These are phyloP conservation scores for Emmelina monodactyla DNA, from an alignment of 2,888 invertebrate genomes.

Conservation along the genomic window DNA sequence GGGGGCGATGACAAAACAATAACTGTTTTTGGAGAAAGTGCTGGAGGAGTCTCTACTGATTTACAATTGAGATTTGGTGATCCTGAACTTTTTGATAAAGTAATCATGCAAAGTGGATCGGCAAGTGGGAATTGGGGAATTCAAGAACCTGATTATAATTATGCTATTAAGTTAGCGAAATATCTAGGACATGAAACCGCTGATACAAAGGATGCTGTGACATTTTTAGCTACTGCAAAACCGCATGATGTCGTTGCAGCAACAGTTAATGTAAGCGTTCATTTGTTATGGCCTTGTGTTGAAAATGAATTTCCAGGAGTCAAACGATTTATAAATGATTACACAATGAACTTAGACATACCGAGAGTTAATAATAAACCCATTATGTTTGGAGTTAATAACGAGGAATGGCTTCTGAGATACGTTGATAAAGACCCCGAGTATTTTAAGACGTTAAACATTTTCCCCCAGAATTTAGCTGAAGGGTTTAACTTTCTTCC, in stretches of 20 bases:
- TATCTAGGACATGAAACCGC: slow-evolving; percentile 21
- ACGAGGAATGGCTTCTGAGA: slow-evolving; percentile 21
- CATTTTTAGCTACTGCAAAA: slow-evolving; percentile 20
- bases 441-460: slow-evolving; percentile 18
- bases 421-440: slow-evolving; percentile 16
- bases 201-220: slow-evolving; percentile 22
- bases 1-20: slow-evolving; percentile 32
- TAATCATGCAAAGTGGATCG: slow-evolving; percentile 31
- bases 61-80: slow-evolving; percentile 27
- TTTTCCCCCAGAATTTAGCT: slow-evolving; percentile 17
- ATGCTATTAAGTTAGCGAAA: slow-evolving; percentile 25
- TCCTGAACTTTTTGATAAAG: slow-evolving; percentile 26
- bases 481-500: slow-evolving; percentile 18
- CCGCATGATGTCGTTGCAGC: slow-evolving; percentile 22
- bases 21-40: slow-evolving; percentile 31
- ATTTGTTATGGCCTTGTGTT: slow-evolving; percentile 29
- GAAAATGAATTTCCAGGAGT: slow-evolving; percentile 28
- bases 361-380: slow-evolving; percentile 26
- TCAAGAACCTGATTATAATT: slow-evolving; percentile 20
- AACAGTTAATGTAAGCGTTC: slow-evolving; percentile 16
- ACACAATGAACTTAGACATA: slow-evolving; percentile 21
- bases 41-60: slow-evolving; percentile 31
- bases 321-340: slow-evolving; percentile 25
- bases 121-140: slow-evolving; percentile 21
- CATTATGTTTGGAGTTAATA: slow-evolving; percentile 31